Base-by-base conservation (phyloP, 2,113 vertebrate species). In the Cynoglossus semilaevis region DNA sequence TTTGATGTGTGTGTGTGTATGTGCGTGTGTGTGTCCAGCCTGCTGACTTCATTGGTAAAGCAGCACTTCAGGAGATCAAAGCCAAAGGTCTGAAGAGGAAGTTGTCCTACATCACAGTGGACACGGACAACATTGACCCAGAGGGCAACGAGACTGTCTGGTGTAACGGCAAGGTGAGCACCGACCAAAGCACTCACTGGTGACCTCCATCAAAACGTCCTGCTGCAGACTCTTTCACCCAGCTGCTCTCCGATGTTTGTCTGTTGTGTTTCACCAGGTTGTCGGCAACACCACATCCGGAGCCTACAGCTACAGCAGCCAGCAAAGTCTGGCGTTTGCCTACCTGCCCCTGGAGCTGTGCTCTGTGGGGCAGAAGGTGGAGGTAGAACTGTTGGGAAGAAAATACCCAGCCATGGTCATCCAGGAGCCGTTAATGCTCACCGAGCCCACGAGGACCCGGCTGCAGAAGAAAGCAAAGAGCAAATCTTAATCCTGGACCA, bases 61-160 rank as follows among this genome's bases (percentile, higher is more conserved):
- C 92, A 65, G 94, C 94, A 14, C 82, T 99, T 84, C 92, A 85
- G 85, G 85, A 93, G 77, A 94, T 99, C 84, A 97, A 95, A 90
- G 91, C 92, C 46, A 80, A 88, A 45, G 95, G 95, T 14, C 87
- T 98, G 77, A 92, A 77, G 65, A 92, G 94, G 64, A 94, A 88
- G 56, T 85, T 99, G 38, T 94, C 93, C 0, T 98, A 94, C 88
- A 90, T 99, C 76, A 90, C 86, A 1, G 15, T 98, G 80, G 83
- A 93, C 56, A 96, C 96, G 0, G 93, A 95, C 17, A 61, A 94
- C 0, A 76, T 97, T 0, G 97, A 99, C 87, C 96, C 96, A 0
- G 97, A 99, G 80, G 97, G 97, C 82, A 98, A 99, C 54, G 97
- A 98, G 81, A 99, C 94, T 6, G 70, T 98, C 69, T 98, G 97